Evolutionary conservation across 2,888 invertebrate genomes (phyloP).

Genomic region (Julus scanicus): DNA sequence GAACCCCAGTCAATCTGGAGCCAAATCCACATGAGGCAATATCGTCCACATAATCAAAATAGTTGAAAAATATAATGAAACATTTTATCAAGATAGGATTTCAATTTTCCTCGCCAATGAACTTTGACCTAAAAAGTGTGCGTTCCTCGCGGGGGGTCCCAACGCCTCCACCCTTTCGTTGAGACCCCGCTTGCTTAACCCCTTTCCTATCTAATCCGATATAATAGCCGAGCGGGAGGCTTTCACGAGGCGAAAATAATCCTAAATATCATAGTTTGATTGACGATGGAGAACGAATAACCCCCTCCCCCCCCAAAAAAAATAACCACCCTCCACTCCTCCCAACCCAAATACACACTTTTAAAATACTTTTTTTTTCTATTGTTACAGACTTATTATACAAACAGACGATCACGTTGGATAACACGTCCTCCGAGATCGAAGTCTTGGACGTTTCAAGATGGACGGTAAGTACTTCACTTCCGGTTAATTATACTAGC

Average conservation of each 20-base stretch:
- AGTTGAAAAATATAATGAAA: neutral
- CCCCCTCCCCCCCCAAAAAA: no score
- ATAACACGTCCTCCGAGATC: slow-evolving; percentile 59
- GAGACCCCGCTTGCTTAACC: neutral
- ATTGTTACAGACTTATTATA: slow-evolving; percentile 59
- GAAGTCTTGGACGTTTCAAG: slow-evolving; percentile 60
- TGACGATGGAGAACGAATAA: no score
- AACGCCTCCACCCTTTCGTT: neutral
- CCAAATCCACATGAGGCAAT: neutral
- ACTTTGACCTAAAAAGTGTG: neutral
- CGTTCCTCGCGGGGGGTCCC: neutral
- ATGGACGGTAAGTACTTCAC: slow-evolving; percentile 58
- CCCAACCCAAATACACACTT: neutral
- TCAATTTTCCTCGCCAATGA: neutral
- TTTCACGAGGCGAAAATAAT: neutral
- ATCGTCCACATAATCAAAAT: neutral
- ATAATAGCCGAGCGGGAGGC: neutral
- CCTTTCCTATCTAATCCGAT: neutral
- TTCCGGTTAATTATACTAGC: no score
- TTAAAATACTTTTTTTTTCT: slow-evolving; percentile 52
- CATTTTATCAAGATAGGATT: neutral
- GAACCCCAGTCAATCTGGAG: no score
- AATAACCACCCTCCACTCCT: no score
- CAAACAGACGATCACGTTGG: slow-evolving; percentile 58
- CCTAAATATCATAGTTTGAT: neutral